A percentile compares a stretch with the other conserved stretches of the same genome.
phyloP scores from a whole-genome alignment of 2,888 invertebrate species.

The Perizoma affinitatum region DNA sequence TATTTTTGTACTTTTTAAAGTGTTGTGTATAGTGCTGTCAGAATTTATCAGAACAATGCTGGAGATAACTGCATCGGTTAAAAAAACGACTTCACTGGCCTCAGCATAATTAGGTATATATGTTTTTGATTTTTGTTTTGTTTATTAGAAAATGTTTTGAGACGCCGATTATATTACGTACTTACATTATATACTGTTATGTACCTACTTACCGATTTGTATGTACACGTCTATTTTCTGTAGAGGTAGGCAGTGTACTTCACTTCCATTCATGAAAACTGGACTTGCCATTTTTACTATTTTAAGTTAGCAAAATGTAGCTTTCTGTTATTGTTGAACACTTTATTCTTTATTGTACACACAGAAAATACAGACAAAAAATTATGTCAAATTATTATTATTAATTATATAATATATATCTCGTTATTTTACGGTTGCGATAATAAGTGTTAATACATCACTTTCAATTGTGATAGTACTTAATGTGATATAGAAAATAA shows the following conservation, averaged over 20 bases:
- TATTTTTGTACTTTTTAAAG: too few species aligned
- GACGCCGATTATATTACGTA: too few species aligned
- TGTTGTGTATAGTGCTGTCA: too few species aligned
- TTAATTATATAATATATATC: constrained; percentile 19
- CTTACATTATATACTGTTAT: neutral
- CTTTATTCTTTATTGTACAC: constrained; percentile 3
- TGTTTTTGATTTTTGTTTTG: too few species aligned
- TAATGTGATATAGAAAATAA: constrained; percentile 36
- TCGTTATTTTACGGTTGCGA: constrained; percentile 25
- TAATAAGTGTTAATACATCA: constrained; percentile 27
- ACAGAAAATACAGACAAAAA: constrained; percentile 17
- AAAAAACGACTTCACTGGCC: too few species aligned
- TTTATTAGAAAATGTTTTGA: too few species aligned
- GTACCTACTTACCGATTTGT: too few species aligned
- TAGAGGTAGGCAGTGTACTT: neutral
- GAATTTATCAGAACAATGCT: too few species aligned
- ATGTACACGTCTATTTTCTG: neutral
- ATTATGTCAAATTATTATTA: constrained; percentile 20
- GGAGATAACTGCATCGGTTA: too few species aligned
- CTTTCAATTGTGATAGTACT: constrained; percentile 21
- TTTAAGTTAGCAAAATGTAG: constrained; percentile 2
- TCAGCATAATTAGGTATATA: too few species aligned
- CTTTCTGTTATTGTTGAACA: neutral
- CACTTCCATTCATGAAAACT: neutral
- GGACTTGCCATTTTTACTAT: constrained; percentile 5